Conservation (phyloP, 2,113 vertebrate genomes). For the Lipophrys pholis region DNA sequence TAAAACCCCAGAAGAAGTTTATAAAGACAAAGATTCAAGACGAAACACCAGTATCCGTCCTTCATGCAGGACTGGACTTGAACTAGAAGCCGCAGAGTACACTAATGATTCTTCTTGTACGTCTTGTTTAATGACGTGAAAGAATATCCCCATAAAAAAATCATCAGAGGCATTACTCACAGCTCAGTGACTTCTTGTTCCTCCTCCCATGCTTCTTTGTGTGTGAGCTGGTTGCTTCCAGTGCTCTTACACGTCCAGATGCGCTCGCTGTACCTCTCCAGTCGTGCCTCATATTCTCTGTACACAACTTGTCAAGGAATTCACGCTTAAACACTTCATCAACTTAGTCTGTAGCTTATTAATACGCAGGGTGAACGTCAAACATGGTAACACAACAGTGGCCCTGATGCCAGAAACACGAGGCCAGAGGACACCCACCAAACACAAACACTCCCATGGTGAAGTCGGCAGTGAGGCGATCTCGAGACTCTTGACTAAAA, state of each 20-base stretch:
- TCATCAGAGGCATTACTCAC: constrained; percentile 85
- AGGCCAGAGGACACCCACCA: no score
- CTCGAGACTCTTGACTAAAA: no score
- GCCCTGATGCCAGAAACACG: not conserved
- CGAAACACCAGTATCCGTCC: not conserved
- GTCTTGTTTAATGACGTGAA: not conserved
- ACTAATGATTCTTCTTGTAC: not conserved
- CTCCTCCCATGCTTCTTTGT: constrained; percentile 98
- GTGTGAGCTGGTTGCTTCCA: constrained; percentile 96
- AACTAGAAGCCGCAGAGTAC: not conserved
- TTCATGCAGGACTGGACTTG: not conserved
- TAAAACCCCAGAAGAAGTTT: not conserved
- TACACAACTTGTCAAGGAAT: constrained; percentile 86
- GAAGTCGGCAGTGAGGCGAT: no score
- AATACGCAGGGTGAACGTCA: not conserved
- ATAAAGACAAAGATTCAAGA: not conserved
- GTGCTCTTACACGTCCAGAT: constrained; percentile 99
- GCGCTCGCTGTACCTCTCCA: constrained; percentile 90
- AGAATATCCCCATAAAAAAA: not conserved
- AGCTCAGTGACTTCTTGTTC: constrained; percentile 98
- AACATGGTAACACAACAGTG: not conserved
- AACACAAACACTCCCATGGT: no score
- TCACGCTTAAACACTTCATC: not conserved
- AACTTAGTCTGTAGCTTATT: no score
- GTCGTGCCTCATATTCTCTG: constrained; percentile 95